Base-by-base conservation (phyloP, 2,888 invertebrate species). In the Microdon myrmicae region DNA sequence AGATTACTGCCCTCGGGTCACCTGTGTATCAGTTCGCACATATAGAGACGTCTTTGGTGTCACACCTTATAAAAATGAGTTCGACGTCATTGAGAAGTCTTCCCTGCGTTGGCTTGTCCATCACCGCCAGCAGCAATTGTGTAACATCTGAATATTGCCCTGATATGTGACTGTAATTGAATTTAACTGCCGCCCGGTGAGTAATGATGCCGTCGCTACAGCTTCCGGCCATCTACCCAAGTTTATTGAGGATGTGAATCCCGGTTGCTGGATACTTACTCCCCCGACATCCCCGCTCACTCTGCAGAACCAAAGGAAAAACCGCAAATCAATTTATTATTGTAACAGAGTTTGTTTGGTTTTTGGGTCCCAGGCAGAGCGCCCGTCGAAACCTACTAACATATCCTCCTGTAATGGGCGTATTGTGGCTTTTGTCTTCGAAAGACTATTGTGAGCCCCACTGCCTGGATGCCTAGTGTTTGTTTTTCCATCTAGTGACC, bases 261-360 rank as follows among this genome's bases (percentile, higher is more conserved):
- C 39, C 29, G 35, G 53, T 38, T 31, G 44, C 23, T 51, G 32
- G n/a, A n/a, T n/a, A n/a, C n/a, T 20, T 43, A 43, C n/a, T n/a
- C n/a, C n/a, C n/a, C n/a, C n/a, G n/a, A 43, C 43, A 43, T 23
- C 43, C 13, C 43, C 32, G 43, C 3, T 16, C 19, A 13, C 10
- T 12, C 17, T 19, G 19, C 16, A 35, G 16, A 16, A 23, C 20
- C 38, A 38, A 56, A 45, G 41, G n/a, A 23, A 56, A 20, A 23
- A 64, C 64, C 64, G 58, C 64, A 64, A 64, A 58, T 64, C 64
- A 64, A 64, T 64, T 64, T 64, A 58, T 58, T 64, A 64, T 64
- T 43, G 58, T 58, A 64, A 58, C 64, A 58, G 53, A 64, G 58
- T 58, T 51, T 64, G 45, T 47, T 58, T 64, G 45, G 45, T 43